A percentile compares a stretch with the other conserved stretches of the same genome.
Conservation (phyloP, 2,113 vertebrate genomes). For the Strix uralensis region DNA sequence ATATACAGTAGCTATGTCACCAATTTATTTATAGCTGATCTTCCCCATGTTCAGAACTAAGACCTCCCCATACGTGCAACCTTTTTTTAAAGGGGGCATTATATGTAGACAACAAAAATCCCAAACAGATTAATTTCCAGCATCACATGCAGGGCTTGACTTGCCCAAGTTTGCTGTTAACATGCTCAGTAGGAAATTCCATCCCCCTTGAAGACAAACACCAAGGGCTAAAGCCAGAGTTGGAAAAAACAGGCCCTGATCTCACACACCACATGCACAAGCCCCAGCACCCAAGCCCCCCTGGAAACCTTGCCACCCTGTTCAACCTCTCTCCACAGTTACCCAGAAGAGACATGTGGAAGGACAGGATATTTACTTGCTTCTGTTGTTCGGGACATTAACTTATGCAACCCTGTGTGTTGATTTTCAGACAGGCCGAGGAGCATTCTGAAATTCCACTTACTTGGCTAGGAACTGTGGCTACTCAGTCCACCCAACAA, state of each 20-base stretch:
- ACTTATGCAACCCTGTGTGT: not conserved
- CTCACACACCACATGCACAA: not conserved
- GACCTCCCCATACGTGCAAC: not conserved
- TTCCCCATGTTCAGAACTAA: not conserved
- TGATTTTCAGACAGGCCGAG: not conserved
- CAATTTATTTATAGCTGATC: not conserved
- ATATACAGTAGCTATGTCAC: not conserved
- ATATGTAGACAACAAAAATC: not conserved
- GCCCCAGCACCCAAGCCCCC: not conserved
- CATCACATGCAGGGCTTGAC: not conserved
- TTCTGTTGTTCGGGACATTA: not conserved
- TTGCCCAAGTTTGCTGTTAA: not conserved
- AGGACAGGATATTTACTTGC: not conserved
- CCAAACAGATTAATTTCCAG: not conserved
- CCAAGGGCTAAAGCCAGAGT: not conserved
- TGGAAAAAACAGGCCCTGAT: not conserved
- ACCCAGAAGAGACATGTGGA: not conserved
- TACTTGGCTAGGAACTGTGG: not conserved
- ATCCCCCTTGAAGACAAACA: not conserved
- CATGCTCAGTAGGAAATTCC: not conserved
- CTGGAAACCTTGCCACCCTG: not conserved
- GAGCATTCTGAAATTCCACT: not conserved
- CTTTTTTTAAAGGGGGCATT: not conserved
- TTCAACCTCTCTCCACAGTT: not conserved
- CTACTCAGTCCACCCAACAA: not conserved